Percentiles rank a stretch among this genome's conserved stretches.
These are phyloP conservation scores for Argyrosomus japonicus DNA, from an alignment of 2,113 vertebrate genomes.

Conservation along the genomic window DNA sequence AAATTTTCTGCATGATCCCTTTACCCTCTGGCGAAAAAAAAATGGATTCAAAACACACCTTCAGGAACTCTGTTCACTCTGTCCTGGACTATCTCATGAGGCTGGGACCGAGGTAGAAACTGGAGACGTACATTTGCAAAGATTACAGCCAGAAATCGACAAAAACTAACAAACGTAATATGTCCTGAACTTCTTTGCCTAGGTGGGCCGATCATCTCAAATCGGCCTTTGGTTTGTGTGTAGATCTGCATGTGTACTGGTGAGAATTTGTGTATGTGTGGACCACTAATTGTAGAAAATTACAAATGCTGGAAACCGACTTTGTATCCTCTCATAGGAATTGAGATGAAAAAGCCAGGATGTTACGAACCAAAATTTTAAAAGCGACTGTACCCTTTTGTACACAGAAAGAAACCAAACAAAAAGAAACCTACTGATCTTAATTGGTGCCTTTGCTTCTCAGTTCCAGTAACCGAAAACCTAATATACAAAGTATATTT, in stretches of 20 bases:
- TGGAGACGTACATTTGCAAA: constrained; percentile 88
- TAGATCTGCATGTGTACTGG: neutral
- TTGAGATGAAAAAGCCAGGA: constrained; percentile 12
- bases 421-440: constrained; percentile 16
- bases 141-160: constrained; percentile 87
- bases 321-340: constrained; percentile 1
- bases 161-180: constrained; percentile 91
- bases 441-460: constrained; percentile 18
- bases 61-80: constrained; percentile 82
- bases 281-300: constrained; percentile 9
- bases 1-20: constrained; percentile 41
- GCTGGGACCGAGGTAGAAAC: constrained; percentile 84
- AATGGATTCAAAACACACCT: constrained; percentile 74
- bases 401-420: neutral
- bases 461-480: neutral
- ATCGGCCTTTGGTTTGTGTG: constrained; percentile 51
- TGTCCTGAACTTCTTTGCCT: constrained; percentile 88
- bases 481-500: neutral
- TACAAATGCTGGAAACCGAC: constrained; percentile 1
- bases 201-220: constrained; percentile 90
- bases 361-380: neutral
- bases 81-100: constrained; percentile 89
- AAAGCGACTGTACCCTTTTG: neutral
- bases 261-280: neutral
- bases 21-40: constrained; percentile 84